Evolutionary conservation across 2,113 vertebrate species (phyloP).

Genomic region (Rana temporaria): DNA sequence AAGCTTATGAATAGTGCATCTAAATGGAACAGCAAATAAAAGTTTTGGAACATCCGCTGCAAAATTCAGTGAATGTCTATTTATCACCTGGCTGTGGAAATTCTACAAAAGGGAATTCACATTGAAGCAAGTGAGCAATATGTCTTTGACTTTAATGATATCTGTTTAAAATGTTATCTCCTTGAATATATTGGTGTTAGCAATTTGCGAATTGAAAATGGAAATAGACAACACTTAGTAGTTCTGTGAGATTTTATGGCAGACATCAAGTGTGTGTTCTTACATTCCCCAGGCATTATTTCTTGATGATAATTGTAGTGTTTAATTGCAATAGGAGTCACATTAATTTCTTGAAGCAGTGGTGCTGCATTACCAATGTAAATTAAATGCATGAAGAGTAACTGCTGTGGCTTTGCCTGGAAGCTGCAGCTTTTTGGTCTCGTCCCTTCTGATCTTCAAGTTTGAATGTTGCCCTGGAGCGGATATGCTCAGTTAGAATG

Average conservation of each 20-base stretch:
- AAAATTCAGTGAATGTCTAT: too few relatives aligned
- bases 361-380: conserved; percentile 24
- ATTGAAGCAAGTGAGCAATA: background rate
- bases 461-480: conserved; percentile 17
- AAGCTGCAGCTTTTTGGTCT: conserved; percentile 1
- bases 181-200: background rate
- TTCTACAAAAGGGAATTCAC: background rate
- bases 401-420: background rate
- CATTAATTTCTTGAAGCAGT: conserved; percentile 27
- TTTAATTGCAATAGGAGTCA: conserved; percentile 39
- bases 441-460: conserved; percentile 22
- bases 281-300: background rate
- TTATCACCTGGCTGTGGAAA: background rate
- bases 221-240: conserved; percentile 11
- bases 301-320: conserved; percentile 47
- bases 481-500: conserved; percentile 5
- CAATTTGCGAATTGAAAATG: background rate
- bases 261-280: conserved; percentile 5
- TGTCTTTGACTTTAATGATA: conserved; percentile 18
- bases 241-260: conserved; percentile 6
- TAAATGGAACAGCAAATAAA: too few relatives aligned
- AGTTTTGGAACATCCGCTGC: too few relatives aligned
- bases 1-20: too few relatives aligned
- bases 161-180: conserved; percentile 1
- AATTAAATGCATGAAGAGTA: conserved; percentile 34